A percentile compares a stretch with the other conserved stretches of the same genome.
phyloP scores from a whole-genome alignment of 2,888 invertebrate species.

The Macropis europaea region DNA sequence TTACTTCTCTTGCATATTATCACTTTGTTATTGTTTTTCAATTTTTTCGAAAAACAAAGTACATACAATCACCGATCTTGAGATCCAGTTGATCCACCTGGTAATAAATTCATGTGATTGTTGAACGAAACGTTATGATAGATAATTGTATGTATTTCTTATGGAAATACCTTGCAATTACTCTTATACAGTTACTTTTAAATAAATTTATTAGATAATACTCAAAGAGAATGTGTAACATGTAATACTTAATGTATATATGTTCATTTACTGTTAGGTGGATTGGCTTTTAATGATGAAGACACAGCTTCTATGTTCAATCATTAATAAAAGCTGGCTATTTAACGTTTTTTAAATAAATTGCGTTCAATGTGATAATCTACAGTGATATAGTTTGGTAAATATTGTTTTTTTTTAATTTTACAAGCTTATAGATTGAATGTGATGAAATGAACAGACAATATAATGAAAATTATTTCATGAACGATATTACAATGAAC shows the following conservation, averaged over 20 bases:
- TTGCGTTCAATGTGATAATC: conserved; percentile 29
- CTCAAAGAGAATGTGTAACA: conserved; percentile 31
- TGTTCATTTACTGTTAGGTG: conserved; percentile 47
- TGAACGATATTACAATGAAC: conserved; percentile 29
- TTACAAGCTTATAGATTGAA: conserved; percentile 13
- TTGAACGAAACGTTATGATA: conserved; percentile 41
- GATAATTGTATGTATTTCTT: conserved; percentile 48
- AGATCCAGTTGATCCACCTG: conserved; percentile 33
- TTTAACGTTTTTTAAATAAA: conserved; percentile 32
- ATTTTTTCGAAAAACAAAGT: conserved; percentile 2
- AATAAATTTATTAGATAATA: conserved; percentile 48
- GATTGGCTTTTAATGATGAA: conserved; percentile 38
- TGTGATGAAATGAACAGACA: conserved; percentile 31
- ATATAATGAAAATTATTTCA: conserved; percentile 36
- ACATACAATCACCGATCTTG: conserved; percentile 5
- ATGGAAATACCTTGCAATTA: conserved; percentile 44
- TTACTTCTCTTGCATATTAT: conserved; percentile 18
- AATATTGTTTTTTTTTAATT: conserved; percentile 12
- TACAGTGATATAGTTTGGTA: conserved; percentile 31
- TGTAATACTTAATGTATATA: conserved; percentile 45
- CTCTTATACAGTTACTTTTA: conserved; percentile 41
- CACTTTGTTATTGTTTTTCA: conserved; percentile 20
- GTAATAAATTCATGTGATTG: conserved; percentile 47
- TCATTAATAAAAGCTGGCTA: conserved; percentile 25
- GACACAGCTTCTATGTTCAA: conserved; percentile 34